phyloP scores from a whole-genome alignment of 2,888 invertebrate species.

The Antheraea assamensis region DNA sequence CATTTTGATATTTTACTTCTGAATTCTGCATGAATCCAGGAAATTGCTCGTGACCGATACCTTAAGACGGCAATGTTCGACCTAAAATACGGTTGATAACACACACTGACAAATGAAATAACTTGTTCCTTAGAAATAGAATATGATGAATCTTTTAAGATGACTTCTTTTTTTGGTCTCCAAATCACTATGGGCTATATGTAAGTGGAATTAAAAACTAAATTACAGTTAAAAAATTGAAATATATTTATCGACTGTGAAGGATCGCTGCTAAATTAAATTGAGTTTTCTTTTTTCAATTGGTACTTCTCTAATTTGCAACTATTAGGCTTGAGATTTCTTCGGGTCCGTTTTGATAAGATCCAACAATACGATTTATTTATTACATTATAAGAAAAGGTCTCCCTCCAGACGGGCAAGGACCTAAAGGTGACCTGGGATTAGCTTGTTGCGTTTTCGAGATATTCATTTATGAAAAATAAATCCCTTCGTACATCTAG shows the following conservation, averaged over 20 bases:
- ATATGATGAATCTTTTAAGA: background rate
- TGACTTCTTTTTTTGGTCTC: background rate
- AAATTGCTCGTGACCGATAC: background rate
- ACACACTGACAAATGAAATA: background rate
- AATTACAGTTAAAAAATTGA: background rate
- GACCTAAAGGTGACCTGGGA: constrained; percentile 4
- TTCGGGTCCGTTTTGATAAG: background rate
- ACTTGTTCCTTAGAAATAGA: background rate
- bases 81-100: background rate
- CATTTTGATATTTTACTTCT: background rate
- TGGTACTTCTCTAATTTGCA: background rate
- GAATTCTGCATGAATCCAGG: background rate
- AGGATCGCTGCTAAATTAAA: background rate
- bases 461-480: background rate
- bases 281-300: background rate
- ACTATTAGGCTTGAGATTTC: background rate
- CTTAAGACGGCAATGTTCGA: background rate
- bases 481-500: background rate
- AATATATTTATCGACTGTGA: background rate
- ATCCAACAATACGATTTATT: background rate
- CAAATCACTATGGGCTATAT: background rate
- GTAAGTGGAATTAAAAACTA: background rate
- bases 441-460: background rate
- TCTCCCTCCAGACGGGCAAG: constrained; percentile 2
- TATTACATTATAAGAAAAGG: constrained; percentile 1